Evolutionary conservation across 2,113 vertebrate genomes (phyloP), one percentile per base, ranked within the genome.

Genomic region (Rhabdomys dilectus): DNA sequence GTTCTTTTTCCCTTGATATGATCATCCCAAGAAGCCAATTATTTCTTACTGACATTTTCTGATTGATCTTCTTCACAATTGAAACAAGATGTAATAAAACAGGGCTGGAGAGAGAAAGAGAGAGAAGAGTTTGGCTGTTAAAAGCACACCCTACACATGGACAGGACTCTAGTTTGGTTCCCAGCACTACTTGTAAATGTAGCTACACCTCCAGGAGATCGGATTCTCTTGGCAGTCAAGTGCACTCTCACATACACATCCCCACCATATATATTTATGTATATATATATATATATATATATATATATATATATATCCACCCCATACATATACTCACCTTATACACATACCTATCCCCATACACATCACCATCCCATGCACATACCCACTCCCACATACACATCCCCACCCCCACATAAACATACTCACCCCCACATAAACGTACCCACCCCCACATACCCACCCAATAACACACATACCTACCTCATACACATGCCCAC

Each of bases 11-110:
- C 31, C 92, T 88, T 95, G 51, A 62, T 70, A 51, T 51, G 36
- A 29, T 16, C 39, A 89, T 3, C 21, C 82, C 89, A 78, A 91
- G 75, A 89, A 89, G 39, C 7, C 22, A 42, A 76, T 93, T 94
- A 85, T 31, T 48, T 95, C 16, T 82, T 75, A 82, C 0, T 90
- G 60, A 88, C 88, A 86, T 91, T 92, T 89, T 75, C 60, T 82
- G 42, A 96, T 77, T 62, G 31, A 81, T 68, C 8, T 88, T 91
- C 86, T 89, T 31, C 51, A 62, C 82, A 82, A 68, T 70, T 80
- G 56, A 92, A 81, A 78, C 13, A 80, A 60, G 53, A 86, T 48
- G 45, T 48, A 64, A 26, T 86, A 34, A 66, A 66, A 48, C 4
- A 48, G 60, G 16, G 4, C 8, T 7, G 3, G 22, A 82, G 12